A percentile compares a stretch with the other conserved stretches of the same genome.
Evolutionary conservation across 1,140 invertebrate genomes (phyloP).

Genomic region (Drosophila sulfurigaster): DNA sequence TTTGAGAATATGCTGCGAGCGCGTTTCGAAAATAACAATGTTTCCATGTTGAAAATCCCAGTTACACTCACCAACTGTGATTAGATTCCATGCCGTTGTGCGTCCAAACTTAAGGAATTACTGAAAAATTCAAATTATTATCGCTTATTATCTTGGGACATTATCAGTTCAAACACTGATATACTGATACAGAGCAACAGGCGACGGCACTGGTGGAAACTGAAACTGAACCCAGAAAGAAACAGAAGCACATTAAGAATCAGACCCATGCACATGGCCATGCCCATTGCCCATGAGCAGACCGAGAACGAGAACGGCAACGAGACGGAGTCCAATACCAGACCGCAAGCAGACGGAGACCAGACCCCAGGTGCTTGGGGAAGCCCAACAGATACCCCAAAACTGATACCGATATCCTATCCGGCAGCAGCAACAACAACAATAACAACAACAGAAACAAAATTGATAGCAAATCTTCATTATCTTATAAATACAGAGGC

Average conservation of each 20-base stretch:
- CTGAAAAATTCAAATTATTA: constrained; percentile 85
- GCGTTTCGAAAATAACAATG: constrained; percentile 57
- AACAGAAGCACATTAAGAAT: background rate
- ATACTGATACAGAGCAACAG: constrained; percentile 75
- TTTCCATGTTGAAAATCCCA: constrained; percentile 84
- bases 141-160: constrained; percentile 85
- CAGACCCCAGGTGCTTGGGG: constrained; percentile 34
- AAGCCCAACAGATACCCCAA: constrained; percentile 43
- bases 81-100: constrained; percentile 77
- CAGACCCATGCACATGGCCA: background rate
- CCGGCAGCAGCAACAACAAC: constrained; percentile 58
- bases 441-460: constrained; percentile 34
- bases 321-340: constrained; percentile 19
- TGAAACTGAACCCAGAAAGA: constrained; percentile 10
- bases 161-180: constrained; percentile 85
- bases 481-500: constrained; percentile 82
- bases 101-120: constrained; percentile 83
- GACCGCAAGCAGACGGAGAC: background rate
- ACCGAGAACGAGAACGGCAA: constrained; percentile 16
- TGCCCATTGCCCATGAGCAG: too few relatives aligned
- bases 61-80: constrained; percentile 84
- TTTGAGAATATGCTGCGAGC: constrained; percentile 16
- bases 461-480: constrained; percentile 85
- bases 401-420: constrained; percentile 74
- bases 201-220: constrained; percentile 22